Base-by-base conservation (phyloP, 2,888 invertebrate species). In the Macropis europaea region DNA sequence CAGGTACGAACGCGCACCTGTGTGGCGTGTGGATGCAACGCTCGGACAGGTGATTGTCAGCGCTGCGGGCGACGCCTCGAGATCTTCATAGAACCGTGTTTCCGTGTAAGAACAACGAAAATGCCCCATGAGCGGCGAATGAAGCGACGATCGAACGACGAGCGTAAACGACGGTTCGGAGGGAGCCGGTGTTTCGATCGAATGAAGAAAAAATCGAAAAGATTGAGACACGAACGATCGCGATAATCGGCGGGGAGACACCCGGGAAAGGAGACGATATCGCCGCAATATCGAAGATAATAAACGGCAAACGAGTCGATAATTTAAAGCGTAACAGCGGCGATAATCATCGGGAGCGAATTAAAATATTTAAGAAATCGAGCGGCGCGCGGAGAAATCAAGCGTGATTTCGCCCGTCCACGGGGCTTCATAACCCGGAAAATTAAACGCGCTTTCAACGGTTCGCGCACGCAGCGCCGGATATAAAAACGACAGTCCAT, bases 21-120 rank as follows among this genome's bases (percentile, higher is more conserved):
- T 73, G 59, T 60, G 30, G n/a, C 47, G 36, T 47, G 45, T 63
- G 77, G 67, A 67, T 72, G 71, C 76, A 76, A 81, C 80, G 81
- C 82, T 63, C 74, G 79, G 88, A 89, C 89, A 88, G 87, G 86
- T 89, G 88, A 89, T 84, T 88, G 89, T 88, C 89, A 88, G 88
- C 85, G 85, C 87, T 70, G 59, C 76, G 59, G 75, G 84, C 82
- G 73, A 72, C 69, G 80, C 84, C 81, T 59, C 59, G 81, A 85
- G 87, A 85, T 81, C 81, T 82, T 84, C 82, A 77, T 76, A 74
- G 81, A 72, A 34, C 78, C 28, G 76, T 71, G 72, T 47, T 30
- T 56, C 54, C 53, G 38, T 42, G 63, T 53, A 43, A 71, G 54
- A 56, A 52, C 53, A 76, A 71, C 57, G 73, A 72, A 76, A 77